These are phyloP conservation scores for Lucilia sericata DNA, from an alignment of 1,140 invertebrate genomes.

Conservation along the genomic window DNA sequence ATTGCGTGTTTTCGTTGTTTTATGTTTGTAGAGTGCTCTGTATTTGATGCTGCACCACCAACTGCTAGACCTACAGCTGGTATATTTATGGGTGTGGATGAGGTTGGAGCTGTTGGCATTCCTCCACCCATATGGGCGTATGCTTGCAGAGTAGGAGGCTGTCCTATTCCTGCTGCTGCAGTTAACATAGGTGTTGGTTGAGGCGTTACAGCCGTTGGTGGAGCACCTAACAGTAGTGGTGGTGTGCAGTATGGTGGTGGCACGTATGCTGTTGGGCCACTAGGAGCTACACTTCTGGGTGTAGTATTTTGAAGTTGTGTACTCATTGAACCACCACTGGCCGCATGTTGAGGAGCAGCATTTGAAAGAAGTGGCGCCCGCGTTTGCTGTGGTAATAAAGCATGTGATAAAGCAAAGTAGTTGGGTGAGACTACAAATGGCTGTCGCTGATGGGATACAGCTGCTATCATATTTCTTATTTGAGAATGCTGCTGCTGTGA, in stretches of 20 bases:
- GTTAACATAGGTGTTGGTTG: conserved; percentile 28
- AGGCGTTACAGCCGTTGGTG: not conserved
- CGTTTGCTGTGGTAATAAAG: conserved; percentile 26
- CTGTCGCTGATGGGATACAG: conserved; percentile 4
- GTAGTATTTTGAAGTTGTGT: conserved; percentile 40
- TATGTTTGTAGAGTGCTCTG: conserved; percentile 48
- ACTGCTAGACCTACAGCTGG: not conserved
- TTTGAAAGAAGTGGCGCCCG: conserved; percentile 15
- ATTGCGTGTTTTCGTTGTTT: conserved; percentile 58
- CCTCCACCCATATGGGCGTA: conserved; percentile 42
- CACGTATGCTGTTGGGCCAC: conserved; percentile 36
- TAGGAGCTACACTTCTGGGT: conserved; percentile 4
- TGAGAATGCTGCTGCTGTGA: conserved; percentile 21
- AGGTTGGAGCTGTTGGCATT: not conserved
- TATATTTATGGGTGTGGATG: conserved; percentile 36
- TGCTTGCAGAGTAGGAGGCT: not conserved
- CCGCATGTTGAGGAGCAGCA: conserved; percentile 13
- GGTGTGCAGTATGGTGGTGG: conserved; percentile 43
- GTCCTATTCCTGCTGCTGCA: not conserved
- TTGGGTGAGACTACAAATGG: not conserved
- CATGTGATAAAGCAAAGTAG: conserved; percentile 10
- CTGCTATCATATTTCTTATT: conserved; percentile 28
- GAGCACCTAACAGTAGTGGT: conserved; percentile 37
- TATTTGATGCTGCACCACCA: not conserved
- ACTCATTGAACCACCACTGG: conserved; percentile 23